These are phyloP conservation scores for Tragopan temminckii DNA, from an alignment of 2,797 vertebrate species.

Conservation along the genomic window DNA sequence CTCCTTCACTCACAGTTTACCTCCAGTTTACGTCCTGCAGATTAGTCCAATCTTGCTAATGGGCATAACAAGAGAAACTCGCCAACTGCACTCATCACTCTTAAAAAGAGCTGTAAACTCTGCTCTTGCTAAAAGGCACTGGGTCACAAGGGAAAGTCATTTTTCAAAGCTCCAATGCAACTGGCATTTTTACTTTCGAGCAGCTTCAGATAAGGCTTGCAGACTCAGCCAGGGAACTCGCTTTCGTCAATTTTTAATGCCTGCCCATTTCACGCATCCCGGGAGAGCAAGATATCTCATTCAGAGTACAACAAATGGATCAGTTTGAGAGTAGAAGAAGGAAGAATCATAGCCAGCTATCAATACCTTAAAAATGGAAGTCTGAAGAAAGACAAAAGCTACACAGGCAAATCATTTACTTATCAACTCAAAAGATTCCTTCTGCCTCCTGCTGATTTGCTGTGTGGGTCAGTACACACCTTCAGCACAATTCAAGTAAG, in stretches of 20 bases:
- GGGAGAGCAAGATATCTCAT: conserved; percentile 46
- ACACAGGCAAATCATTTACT: conserved; percentile 15
- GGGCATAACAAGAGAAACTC: conserved; percentile 60
- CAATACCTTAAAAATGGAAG: conserved; percentile 27
- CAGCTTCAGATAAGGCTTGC: conserved; percentile 55
- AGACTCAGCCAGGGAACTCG: conserved; percentile 41
- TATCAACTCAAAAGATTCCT: background rate
- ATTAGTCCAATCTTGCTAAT: conserved; percentile 70
- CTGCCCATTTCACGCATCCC: conserved; percentile 55
- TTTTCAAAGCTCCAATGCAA: conserved; percentile 76
- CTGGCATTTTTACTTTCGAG: conserved; percentile 67
- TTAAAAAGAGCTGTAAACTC: conserved; percentile 60
- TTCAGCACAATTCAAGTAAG: conserved; percentile 15
- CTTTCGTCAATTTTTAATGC: conserved; percentile 76
- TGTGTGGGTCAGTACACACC: background rate
- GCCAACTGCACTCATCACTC: conserved; percentile 64
- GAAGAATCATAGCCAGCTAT: background rate
- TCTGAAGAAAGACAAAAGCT: conserved; percentile 19
- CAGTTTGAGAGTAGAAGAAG: fast-evolving
- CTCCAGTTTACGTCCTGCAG: conserved; percentile 43
- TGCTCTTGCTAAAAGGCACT: conserved; percentile 61
- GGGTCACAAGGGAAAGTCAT: conserved; percentile 67
- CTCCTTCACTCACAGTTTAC: conserved; percentile 61
- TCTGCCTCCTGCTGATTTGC: background rate
- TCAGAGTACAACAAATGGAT: conserved; percentile 46